Base-by-base conservation (phyloP, 2,888 invertebrate genomes). In the Eupithecia subumbrata region DNA sequence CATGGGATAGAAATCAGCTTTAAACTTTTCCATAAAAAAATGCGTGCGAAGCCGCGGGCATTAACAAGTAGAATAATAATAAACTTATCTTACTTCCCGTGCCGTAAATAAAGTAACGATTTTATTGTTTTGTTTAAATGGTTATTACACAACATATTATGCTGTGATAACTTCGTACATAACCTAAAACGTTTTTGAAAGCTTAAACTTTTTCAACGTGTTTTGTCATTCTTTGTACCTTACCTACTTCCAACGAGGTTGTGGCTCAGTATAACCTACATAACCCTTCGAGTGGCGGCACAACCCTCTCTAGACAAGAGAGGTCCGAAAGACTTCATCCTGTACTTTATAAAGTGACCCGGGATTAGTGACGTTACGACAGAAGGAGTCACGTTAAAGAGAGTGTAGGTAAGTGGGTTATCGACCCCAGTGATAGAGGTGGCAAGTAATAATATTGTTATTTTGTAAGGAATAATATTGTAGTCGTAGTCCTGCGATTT, bases 221-320 rank as follows among this genome's bases (percentile, higher is more conserved):
- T 43, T 43, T 45, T 45, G 45, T 45, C 48, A 48, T n/a, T 48
- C 18, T 18, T 48, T 18, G 18, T 18, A 48, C 48, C 18, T 8
- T 22, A 22, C 56, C 22, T 43, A 43, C 43, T 9, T 16, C 48
- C 48, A 0, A 7, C 8, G 56, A 22, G 22, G 11, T 22, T 11
- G 56, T 56, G 22, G 56, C 22, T 56, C n/a, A n/a, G 48, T 48
- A 56, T 56, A 56, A 22, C 56, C 56, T 56, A 56, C n/a, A 52
- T n/a, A 52, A 52, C 56, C 25, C 25, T 60, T 60, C 60, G 9
- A 60, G 60, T 60, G 60, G 25, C 60, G 60, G 60, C 25, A 60
- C 14, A 60, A 25, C 25, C 60, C 60, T 60, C 60, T 60, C 25
- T 25, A n/a, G 60, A 60, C 60, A 60, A 60, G 22, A 60, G 60